phyloP scores from a whole-genome alignment of 2,797 vertebrate species.

The Acipenser oxyrinchus region DNA sequence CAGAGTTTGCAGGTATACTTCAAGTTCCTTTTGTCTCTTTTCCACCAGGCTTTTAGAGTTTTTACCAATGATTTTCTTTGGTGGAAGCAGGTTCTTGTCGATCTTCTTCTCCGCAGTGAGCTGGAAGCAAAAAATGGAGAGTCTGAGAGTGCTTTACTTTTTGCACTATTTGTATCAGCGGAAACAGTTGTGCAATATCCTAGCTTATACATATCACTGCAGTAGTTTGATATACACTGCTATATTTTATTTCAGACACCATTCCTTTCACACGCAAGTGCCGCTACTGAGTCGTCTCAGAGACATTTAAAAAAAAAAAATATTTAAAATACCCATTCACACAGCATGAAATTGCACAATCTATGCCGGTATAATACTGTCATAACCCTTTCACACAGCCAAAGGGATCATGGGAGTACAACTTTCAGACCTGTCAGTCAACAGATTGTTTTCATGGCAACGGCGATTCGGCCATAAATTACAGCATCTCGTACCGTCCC shows the following conservation, averaged over 20 bases:
- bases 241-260: neutral
- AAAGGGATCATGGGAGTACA: too few relatives aligned
- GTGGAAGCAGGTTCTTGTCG: conserved; percentile 82
- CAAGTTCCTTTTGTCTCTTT: conserved; percentile 86
- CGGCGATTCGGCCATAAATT: too few relatives aligned
- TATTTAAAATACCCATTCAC: too few relatives aligned
- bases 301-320: too few relatives aligned
- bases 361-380: too few relatives aligned
- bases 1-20: conserved; percentile 85
- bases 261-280: neutral
- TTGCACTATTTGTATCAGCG: neutral
- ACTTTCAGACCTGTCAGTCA: too few relatives aligned
- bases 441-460: too few relatives aligned
- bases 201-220: neutral
- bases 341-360: too few relatives aligned
- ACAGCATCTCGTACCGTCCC: too few relatives aligned
- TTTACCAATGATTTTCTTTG: conserved; percentile 96
- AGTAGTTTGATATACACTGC: neutral
- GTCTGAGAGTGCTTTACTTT: neutral
- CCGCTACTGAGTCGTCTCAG: neutral
- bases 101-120: conserved; percentile 81
- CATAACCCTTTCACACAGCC: too few relatives aligned
- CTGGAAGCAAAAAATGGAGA: conserved; percentile 48
- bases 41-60: conserved; percentile 93
- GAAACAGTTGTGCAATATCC: neutral